Percentiles rank a stretch among this genome's conserved stretches.
phyloP scores from a whole-genome alignment of 2,888 invertebrate species.

The Heliothis peltigera region DNA sequence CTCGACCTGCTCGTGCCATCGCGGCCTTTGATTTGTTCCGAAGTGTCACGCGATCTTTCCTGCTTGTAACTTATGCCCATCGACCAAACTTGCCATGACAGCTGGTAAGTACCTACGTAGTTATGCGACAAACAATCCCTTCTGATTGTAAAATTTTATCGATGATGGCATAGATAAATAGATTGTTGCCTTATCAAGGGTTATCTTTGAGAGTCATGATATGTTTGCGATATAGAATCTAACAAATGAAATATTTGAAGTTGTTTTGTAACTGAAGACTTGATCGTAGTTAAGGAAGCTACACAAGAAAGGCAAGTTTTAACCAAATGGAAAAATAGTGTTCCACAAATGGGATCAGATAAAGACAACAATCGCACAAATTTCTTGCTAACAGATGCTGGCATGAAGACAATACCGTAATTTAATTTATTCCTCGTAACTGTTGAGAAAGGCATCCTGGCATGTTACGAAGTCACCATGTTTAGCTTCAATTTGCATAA shows the following conservation, averaged over 20 bases:
- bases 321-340: conserved; percentile 6
- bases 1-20: conserved; percentile 77
- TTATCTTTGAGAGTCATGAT: conserved; percentile 55
- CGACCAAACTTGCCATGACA: conserved; percentile 66
- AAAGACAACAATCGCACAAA: conserved; percentile 37
- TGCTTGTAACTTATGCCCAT: conserved; percentile 64
- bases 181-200: conserved; percentile 46
- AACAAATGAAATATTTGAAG: conserved; percentile 18
- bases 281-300: background rate
- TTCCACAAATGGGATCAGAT: conserved; percentile 23
- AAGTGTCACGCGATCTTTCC: conserved; percentile 74
- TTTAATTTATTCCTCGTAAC: conserved; percentile 62
- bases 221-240: conserved; percentile 31
- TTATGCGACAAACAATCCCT: conserved; percentile 25
- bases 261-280: conserved; percentile 7
- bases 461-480: conserved; percentile 56
- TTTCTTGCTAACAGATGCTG: conserved; percentile 35
- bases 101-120: conserved; percentile 14
- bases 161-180: conserved; percentile 26
- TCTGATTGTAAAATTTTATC: conserved; percentile 37
- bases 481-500: conserved; percentile 58
- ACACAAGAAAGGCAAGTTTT: conserved; percentile 5
- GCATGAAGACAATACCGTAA: conserved; percentile 58
- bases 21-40: conserved; percentile 72
- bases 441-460: conserved; percentile 61